Evolutionary conservation across 2,113 vertebrate species (phyloP), one percentile per base, ranked within the genome.

Genomic region (mouse (Mus musculus)): DNA sequence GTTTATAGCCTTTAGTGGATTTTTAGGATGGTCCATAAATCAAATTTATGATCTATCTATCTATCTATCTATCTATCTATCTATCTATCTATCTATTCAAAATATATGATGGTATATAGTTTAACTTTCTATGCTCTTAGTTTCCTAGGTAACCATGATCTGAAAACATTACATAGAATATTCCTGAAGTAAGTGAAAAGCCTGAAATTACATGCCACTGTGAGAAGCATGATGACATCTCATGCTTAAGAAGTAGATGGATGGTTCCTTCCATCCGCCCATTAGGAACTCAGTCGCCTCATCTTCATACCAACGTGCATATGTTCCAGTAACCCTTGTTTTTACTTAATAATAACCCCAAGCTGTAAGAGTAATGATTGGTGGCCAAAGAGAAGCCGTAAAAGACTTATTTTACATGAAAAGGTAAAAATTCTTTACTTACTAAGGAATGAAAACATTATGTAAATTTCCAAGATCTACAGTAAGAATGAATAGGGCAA

Each of bases 11-110:
- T 63, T 39, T 84, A 42, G 56, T 3, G 73, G 42, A 39, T 76
- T 89, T 91, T 86, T 86, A 85, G 91, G 54, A 85, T 77, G 3
- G 7, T 84, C 42, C 92, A 28, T 77, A 95, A 87, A n/a, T 49
- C 59, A 88, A 75, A 87, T 95, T 87, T 88, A 54, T 89, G 30
- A 93, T 75, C 14, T 39, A 7, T n/a, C 2, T n/a, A 69, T 75
- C 14, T 39, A 7, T n/a, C 2, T n/a, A 69, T 14, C n/a, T 54
- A 93, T 75, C 14, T 39, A 7, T n/a, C 2, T n/a, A 69, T 14
- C n/a, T 54, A 93, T 75, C 14, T 39, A 7, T n/a, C 2, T n/a
- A 69, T 14, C 13, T 17, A 82, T 59, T 81, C n/a, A 82, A 81
- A 59, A 81, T 59, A 82, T 61, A 59, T 39, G 11, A 80, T 80